These are phyloP conservation scores for Diabrotica virgifera DNA, from an alignment of 1,140 invertebrate genomes.

Conservation along the genomic window DNA sequence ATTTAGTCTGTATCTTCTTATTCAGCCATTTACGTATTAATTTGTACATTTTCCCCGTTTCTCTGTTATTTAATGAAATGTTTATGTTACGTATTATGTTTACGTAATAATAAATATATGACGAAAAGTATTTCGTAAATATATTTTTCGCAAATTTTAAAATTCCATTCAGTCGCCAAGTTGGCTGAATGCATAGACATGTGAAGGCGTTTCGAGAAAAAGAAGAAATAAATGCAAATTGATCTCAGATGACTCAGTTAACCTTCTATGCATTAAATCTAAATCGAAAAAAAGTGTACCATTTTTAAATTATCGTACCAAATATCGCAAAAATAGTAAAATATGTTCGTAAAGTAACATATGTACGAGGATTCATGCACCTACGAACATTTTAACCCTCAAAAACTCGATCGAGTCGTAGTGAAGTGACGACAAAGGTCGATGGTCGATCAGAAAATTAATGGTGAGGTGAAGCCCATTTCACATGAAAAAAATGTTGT, in stretches of 20 bases:
- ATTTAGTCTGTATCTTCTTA: too few relatives aligned
- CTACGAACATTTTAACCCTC: not conserved
- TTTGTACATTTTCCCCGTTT: too few relatives aligned
- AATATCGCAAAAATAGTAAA: not conserved
- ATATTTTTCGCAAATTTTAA: too few relatives aligned
- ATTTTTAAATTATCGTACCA: not conserved
- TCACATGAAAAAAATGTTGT: not conserved
- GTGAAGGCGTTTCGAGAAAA: not conserved
- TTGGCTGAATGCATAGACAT: too few relatives aligned
- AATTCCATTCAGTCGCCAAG: too few relatives aligned
- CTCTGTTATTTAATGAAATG: too few relatives aligned
- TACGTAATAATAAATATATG: too few relatives aligned
- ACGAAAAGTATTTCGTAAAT: too few relatives aligned
- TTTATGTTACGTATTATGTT: too few relatives aligned
- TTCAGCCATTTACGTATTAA: too few relatives aligned
- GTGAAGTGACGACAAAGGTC: not conserved
- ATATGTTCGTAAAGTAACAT: not conserved
- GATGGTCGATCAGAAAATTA: conserved; percentile 2
- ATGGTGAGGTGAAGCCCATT: conserved; percentile 1
- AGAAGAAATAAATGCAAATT: not conserved
- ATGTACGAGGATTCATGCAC: not conserved
- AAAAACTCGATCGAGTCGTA: not conserved
- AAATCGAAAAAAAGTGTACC: not conserved
- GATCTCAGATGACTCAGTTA: conserved; percentile 2
- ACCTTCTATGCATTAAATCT: not conserved